Evolutionary conservation across 2,797 vertebrate genomes (phyloP).

Genomic region (Manis pentadactyla): DNA sequence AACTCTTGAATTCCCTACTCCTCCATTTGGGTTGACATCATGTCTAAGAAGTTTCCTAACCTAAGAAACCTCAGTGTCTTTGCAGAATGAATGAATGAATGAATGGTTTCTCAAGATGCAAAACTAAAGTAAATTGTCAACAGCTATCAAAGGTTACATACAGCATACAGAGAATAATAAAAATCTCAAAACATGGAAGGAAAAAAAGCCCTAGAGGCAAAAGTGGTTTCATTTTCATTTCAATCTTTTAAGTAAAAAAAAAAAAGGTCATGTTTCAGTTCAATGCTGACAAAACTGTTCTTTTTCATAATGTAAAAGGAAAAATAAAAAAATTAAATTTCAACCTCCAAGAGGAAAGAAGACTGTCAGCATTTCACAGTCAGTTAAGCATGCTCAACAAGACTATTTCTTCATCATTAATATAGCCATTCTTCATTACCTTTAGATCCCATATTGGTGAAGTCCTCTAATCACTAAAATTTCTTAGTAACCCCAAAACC

Average conservation of each 20-base stretch:
- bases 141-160: background rate
- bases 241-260: background rate
- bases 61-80: background rate
- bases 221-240: background rate
- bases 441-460: background rate
- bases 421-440: background rate
- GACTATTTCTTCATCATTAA: background rate
- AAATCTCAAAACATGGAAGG: background rate
- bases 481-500: background rate
- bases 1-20: background rate
- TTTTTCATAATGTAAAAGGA: background rate
- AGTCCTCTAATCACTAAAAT: background rate
- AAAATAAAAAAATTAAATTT: background rate
- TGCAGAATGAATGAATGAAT: background rate
- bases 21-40: background rate
- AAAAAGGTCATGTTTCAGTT: background rate
- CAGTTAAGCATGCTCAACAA: background rate
- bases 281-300: background rate
- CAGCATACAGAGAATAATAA: background rate
- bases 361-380: background rate
- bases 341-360: background rate
- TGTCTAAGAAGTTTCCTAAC: background rate
- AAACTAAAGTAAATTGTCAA: background rate
- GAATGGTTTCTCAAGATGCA: background rate
- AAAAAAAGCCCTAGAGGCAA: background rate